phyloP scores from a whole-genome alignment of 2,888 invertebrate species.

The Hypercompe scribonia region DNA sequence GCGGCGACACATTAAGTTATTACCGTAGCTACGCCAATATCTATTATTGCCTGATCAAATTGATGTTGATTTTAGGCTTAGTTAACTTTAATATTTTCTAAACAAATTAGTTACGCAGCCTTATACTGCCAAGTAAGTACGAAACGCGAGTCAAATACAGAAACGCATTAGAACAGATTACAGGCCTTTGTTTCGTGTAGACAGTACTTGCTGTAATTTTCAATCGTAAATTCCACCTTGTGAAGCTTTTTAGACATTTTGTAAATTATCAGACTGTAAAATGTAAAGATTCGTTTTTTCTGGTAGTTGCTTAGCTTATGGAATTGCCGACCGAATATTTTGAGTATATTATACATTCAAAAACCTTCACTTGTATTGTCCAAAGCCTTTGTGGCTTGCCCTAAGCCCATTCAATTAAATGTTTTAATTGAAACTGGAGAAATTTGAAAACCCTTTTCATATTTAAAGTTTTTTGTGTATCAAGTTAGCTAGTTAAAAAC shows the following conservation, averaged over 20 bases:
- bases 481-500: background rate
- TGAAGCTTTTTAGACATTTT: too few relatives aligned
- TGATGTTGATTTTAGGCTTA: background rate
- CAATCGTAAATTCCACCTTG: too few relatives aligned
- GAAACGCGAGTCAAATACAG: background rate
- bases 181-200: too few relatives aligned
- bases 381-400: too few relatives aligned
- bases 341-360: background rate
- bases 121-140: background rate
- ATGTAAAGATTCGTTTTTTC: background rate
- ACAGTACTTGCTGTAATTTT: too few relatives aligned
- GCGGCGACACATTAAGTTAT: constrained; percentile 43
- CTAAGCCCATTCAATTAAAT: too few relatives aligned
- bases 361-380: background rate
- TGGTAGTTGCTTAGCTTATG: background rate
- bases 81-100: background rate
- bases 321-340: background rate
- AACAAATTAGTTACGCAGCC: background rate
- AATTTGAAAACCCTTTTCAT: background rate
- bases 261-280: too few relatives aligned
- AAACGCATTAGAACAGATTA: background rate
- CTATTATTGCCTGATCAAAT: constrained; percentile 37
- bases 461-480: background rate
- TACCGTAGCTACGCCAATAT: constrained; percentile 43
- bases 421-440: background rate